phyloP scores from a whole-genome alignment of 2,797 vertebrate genomes.

The Lagorchestes hirsutus region DNA sequence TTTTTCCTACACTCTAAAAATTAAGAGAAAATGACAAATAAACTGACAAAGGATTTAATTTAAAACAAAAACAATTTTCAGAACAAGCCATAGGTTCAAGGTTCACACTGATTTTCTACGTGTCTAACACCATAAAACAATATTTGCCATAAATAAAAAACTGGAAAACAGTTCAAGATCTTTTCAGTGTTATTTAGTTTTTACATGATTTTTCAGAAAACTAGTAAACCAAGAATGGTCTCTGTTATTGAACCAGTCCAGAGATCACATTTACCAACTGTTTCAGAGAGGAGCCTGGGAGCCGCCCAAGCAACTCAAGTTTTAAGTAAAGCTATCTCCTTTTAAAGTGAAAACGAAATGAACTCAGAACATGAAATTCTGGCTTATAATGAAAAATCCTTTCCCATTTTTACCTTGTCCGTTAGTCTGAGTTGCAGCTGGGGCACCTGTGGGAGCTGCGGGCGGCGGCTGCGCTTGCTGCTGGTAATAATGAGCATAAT shows the following conservation, averaged over 20 bases:
- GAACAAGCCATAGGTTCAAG: background rate
- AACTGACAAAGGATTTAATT: background rate
- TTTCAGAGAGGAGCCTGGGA: background rate
- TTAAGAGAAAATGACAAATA: background rate
- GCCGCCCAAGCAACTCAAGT: background rate
- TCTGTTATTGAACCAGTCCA: background rate
- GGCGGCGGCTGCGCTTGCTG: slow-evolving; percentile 98
- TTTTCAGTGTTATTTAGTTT: background rate
- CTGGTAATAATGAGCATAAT: slow-evolving; percentile 98
- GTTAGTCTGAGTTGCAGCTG: slow-evolving; percentile 94
- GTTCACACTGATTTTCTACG: background rate
- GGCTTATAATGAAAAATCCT: slow-evolving; percentile 46
- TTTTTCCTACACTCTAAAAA: background rate
- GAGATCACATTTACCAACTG: background rate
- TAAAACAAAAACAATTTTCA: background rate
- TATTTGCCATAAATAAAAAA: background rate
- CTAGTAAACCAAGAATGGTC: background rate
- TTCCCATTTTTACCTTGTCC: slow-evolving; percentile 93
- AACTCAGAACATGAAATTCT: slow-evolving; percentile 31
- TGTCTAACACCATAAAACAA: background rate
- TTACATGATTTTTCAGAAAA: background rate
- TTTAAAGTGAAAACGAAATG: background rate
- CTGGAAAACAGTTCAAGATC: background rate
- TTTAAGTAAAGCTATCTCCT: background rate
- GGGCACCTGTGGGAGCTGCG: slow-evolving; percentile 93